Conservation (phyloP, 2,888 invertebrate genomes). For the Temnothorax ravouxi region DNA sequence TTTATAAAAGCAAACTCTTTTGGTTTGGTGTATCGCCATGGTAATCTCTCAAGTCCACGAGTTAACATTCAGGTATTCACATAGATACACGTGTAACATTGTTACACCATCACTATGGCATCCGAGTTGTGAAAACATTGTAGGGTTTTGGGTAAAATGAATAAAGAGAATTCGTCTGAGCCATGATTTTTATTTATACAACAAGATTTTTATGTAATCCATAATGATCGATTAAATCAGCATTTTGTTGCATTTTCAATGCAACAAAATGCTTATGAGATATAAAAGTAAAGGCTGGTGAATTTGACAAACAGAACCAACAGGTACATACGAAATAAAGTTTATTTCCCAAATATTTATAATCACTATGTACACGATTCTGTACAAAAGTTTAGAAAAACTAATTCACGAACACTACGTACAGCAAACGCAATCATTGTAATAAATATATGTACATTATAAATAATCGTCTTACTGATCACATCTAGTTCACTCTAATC, state of each 20-base stretch:
- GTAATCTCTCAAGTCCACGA: conserved; percentile 2
- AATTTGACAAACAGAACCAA: conserved; percentile 25
- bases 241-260: not conserved
- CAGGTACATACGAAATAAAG: conserved; percentile 75
- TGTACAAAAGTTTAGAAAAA: conserved; percentile 83
- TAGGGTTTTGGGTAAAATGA: conserved; percentile 46
- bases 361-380: conserved; percentile 77
- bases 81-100: conserved; percentile 24
- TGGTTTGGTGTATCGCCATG: conserved; percentile 3
- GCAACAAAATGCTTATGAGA: not conserved
- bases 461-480: conserved; percentile 60
- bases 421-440: conserved; percentile 69
- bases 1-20: conserved; percentile 4
- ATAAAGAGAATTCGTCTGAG: conserved; percentile 34
- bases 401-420: conserved; percentile 75
- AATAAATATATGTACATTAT: conserved; percentile 78
- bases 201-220: not conserved
- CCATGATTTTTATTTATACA: not conserved
- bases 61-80: not conserved
- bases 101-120: conserved; percentile 26
- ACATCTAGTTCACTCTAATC: conserved; percentile 55
- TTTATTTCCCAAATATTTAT: conserved; percentile 77
- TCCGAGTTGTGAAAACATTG: conserved; percentile 42
- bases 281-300: not conserved
- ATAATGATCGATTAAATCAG: not conserved